phyloP scores from a whole-genome alignment of 2,797 vertebrate species.

The Sebastes cheni region DNA sequence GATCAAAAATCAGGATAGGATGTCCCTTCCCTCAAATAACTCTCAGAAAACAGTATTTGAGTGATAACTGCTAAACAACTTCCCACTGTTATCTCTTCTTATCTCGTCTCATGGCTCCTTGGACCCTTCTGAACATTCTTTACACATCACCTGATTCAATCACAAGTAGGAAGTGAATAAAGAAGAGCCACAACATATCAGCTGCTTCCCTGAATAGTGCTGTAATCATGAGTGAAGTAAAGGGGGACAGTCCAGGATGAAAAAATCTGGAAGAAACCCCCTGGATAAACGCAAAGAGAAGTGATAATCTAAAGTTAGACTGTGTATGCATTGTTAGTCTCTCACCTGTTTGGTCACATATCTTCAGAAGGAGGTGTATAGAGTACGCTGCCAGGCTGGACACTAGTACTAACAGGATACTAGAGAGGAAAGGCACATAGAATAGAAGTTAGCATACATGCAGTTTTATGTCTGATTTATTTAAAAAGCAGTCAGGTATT shows the following conservation, averaged over 20 bases:
- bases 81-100: not conserved
- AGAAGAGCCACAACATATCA: not conserved
- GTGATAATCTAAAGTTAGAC: slow-evolving; percentile 15
- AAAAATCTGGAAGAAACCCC: not conserved
- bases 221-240: slow-evolving; percentile 9
- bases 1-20: not conserved
- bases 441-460: not conserved
- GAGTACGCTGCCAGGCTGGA: slow-evolving; percentile 90
- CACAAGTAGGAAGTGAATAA: not conserved
- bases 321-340: not conserved
- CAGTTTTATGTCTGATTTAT: not conserved
- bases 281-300: not conserved
- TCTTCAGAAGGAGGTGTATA: slow-evolving; percentile 91
- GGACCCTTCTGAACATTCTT: not conserved
- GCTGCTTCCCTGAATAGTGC: slow-evolving; percentile 7
- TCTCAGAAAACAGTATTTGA: not conserved
- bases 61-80: not conserved
- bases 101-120: not conserved
- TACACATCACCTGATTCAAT: slow-evolving; percentile 6
- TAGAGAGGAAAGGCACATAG: slow-evolving; percentile 48
- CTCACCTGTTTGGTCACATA: slow-evolving; percentile 95
- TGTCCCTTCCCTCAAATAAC: not conserved
- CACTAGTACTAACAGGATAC: slow-evolving; percentile 89
- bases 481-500: not conserved
- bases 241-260: not conserved